phyloP scores from a whole-genome alignment of 2,797 vertebrate genomes.

The Poecile montanus region DNA sequence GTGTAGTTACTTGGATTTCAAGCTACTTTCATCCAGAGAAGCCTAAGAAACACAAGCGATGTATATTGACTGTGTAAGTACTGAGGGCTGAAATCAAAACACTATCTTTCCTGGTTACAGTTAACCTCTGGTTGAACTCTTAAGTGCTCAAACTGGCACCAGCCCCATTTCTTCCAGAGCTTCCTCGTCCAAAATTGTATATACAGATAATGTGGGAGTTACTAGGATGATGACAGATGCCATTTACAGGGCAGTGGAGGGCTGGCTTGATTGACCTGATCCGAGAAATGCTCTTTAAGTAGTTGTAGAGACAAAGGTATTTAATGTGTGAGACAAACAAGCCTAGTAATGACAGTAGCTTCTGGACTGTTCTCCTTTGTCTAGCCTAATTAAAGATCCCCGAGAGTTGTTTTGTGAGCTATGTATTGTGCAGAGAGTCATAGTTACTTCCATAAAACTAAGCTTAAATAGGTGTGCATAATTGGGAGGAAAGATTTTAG shows the following conservation, averaged over 20 bases:
- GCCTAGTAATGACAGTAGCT: not conserved
- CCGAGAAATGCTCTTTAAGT: not conserved
- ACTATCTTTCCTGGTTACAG: not conserved
- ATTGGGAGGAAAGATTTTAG: slow-evolving; percentile 40
- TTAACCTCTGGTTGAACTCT: slow-evolving; percentile 38
- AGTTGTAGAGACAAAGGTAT: not conserved
- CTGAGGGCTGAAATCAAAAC: not conserved
- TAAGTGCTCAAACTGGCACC: not conserved
- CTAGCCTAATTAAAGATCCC: not conserved
- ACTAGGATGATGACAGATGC: not conserved
- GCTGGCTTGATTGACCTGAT: not conserved
- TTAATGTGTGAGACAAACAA: not conserved
- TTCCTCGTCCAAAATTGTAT: slow-evolving; percentile 6
- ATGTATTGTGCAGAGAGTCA: not conserved
- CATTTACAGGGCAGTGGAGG: not conserved
- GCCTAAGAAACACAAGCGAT: not conserved
- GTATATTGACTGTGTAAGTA: not conserved
- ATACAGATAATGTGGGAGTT: not conserved
- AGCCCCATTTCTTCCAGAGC: not conserved
- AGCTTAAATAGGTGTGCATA: not conserved
- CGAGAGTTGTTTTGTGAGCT: not conserved
- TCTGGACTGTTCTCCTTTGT: not conserved
- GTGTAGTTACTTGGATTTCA: not conserved
- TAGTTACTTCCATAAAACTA: not conserved
- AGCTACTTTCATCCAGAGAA: not conserved